A percentile compares a stretch with the other conserved stretches of the same genome.
Conservation (phyloP, 2,888 invertebrate species). For the Lamproptera curius region DNA sequence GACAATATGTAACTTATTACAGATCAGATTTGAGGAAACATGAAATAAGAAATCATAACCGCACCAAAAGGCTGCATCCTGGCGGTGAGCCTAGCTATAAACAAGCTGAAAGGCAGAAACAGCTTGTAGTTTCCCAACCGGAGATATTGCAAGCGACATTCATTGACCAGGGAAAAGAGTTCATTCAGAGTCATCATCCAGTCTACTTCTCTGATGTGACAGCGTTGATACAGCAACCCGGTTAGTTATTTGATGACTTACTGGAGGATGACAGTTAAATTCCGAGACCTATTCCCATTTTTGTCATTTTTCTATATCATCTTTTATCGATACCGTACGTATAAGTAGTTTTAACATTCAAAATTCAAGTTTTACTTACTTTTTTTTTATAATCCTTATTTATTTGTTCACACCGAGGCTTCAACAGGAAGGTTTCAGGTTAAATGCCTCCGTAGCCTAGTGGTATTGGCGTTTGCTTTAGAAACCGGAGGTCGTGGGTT, state of each 20-base stretch:
- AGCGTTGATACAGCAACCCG: conserved; percentile 48
- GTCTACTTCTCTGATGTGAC: conserved; percentile 59
- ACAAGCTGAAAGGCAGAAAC: conserved; percentile 59
- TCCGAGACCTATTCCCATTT: no score
- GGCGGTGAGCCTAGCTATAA: conserved; percentile 71
- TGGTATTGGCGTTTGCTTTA: no score
- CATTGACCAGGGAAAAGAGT: conserved; percentile 53
- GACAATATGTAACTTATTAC: neutral
- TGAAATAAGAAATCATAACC: conserved; percentile 65
- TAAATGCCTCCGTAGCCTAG: no score
- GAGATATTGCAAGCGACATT: conserved; percentile 46
- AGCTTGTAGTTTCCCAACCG: conserved; percentile 34
- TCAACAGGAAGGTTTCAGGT: no score
- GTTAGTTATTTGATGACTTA: conserved; percentile 33
- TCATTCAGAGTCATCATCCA: conserved; percentile 41
- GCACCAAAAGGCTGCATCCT: conserved; percentile 65
- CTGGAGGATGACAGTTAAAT: no score
- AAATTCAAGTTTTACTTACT: no score
- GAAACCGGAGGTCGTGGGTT: no score
- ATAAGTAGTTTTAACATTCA: no score
- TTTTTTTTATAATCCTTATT: no score
- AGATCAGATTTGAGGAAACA: conserved; percentile 72
- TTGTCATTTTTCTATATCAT: no score
- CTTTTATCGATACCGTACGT: no score
- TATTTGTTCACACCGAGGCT: no score